Conservation (phyloP, 2,888 invertebrate species). For the Petrolisthes manimaculis region DNA sequence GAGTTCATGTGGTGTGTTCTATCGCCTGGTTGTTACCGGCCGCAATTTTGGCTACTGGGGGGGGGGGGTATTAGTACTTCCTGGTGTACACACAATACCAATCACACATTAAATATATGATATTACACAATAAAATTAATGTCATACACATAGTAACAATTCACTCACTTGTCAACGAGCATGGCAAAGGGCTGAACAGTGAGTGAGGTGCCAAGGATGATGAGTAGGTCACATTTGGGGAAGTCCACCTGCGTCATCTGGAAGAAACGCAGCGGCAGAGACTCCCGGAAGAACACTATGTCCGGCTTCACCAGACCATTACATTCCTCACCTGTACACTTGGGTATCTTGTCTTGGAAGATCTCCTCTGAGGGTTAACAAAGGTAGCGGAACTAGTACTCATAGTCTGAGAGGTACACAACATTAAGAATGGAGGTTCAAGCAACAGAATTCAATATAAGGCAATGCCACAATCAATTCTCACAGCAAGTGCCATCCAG, state of each 20-base stretch:
- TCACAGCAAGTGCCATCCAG: too few species aligned
- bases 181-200: slow-evolving; percentile 96
- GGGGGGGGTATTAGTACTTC: too few species aligned
- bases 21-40: too few species aligned
- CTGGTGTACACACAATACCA: too few species aligned
- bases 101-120: too few species aligned
- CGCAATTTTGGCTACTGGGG: too few species aligned
- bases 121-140: too few species aligned
- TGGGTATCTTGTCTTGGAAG: slow-evolving; percentile 80
- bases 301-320: slow-evolving; percentile 90
- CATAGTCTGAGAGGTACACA: too few species aligned
- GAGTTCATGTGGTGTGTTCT: too few species aligned
- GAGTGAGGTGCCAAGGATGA: slow-evolving; percentile 95
- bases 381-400: not conserved
- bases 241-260: slow-evolving; percentile 81
- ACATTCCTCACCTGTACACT: slow-evolving; percentile 80
- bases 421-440: too few species aligned
- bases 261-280: slow-evolving; percentile 84
- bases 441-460: not conserved
- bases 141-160: not conserved
- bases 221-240: slow-evolving; percentile 86
- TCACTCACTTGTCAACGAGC: slow-evolving; percentile 80
- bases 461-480: too few species aligned
- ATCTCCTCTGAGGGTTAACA: slow-evolving; percentile 77
- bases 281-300: slow-evolving; percentile 96